phyloP scores from a whole-genome alignment of 1,140 invertebrate species.

The Myzus persicae region DNA sequence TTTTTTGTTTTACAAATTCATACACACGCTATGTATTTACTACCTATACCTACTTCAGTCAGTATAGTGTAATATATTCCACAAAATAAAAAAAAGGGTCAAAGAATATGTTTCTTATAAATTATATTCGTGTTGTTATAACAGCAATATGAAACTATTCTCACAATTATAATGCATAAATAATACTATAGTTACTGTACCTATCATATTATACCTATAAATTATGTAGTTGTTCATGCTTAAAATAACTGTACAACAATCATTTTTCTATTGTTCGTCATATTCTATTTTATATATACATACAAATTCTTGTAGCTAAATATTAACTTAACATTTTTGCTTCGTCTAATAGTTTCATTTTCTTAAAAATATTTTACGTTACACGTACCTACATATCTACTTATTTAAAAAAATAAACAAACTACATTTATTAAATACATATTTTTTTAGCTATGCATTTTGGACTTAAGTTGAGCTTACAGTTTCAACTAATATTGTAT shows the following conservation, averaged over 20 bases:
- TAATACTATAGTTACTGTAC: not conserved
- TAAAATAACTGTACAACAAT: not conserved
- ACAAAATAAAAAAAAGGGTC: conserved; percentile 4
- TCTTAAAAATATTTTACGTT: not conserved
- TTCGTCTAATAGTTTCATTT: not conserved
- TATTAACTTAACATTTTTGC: not conserved
- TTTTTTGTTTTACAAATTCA: not conserved
- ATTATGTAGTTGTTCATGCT: not conserved
- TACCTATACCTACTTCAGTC: not conserved
- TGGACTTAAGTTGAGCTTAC: not conserved
- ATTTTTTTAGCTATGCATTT: not conserved
- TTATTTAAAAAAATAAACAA: not conserved
- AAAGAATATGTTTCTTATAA: conserved; percentile 15
- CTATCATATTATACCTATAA: not conserved
- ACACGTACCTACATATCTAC: too few relatives aligned
- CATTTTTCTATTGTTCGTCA: not conserved
- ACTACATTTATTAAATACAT: not conserved
- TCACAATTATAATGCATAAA: conserved; percentile 21
- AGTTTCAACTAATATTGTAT: not conserved
- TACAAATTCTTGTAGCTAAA: not conserved
- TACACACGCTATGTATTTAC: not conserved
- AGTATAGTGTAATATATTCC: not conserved
- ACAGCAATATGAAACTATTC: conserved; percentile 33
- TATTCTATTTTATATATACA: not conserved
- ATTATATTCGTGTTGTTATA: conserved; percentile 2